phyloP scores from a whole-genome alignment of 2,113 vertebrate genomes.

The Marmota flaviventris region DNA sequence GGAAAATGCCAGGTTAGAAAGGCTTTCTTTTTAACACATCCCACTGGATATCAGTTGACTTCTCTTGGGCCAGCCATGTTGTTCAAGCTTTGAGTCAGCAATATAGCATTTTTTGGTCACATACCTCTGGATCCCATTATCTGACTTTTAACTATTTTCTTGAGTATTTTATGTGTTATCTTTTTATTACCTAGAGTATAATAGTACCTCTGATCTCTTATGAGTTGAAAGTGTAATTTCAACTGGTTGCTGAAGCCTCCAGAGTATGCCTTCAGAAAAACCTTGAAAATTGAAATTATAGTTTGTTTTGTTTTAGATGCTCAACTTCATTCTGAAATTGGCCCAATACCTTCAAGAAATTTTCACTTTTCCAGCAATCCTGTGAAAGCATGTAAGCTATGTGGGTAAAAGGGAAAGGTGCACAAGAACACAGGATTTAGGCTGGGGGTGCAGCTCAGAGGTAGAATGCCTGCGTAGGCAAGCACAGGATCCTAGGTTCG shows the following conservation, averaged over 20 bases:
- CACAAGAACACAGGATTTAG: neutral
- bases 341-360: neutral
- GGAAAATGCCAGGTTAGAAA: neutral
- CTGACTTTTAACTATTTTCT: neutral
- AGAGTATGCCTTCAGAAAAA: neutral
- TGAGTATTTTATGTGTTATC: neutral
- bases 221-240: neutral
- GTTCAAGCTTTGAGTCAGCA: neutral
- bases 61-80: neutral
- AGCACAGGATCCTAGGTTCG: neutral
- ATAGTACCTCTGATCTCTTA: neutral
- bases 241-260: neutral
- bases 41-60: neutral
- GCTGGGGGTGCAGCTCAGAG: neutral
- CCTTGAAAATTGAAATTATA: neutral
- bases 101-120: neutral
- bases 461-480: neutral
- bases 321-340: neutral
- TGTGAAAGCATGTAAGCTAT: neutral
- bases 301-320: neutral
- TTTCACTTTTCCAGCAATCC: neutral
- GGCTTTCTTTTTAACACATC: neutral
- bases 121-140: too few species aligned
- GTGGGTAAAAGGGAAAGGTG: neutral
- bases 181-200: neutral